Evolutionary conservation across 1,140 invertebrate genomes (phyloP).

Genomic region (Homarus americanus): DNA sequence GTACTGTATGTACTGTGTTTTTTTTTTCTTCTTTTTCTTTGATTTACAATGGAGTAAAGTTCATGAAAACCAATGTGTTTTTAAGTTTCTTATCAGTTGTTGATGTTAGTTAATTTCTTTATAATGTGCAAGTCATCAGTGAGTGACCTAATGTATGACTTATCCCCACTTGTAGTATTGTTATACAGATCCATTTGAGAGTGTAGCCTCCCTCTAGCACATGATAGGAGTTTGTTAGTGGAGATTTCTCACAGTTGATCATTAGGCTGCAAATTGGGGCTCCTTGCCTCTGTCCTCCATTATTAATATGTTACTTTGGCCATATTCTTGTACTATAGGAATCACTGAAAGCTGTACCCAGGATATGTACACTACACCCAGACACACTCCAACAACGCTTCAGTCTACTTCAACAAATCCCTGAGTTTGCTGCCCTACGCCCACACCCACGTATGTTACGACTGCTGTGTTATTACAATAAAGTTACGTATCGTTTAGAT

Average conservation of each 20-base stretch:
- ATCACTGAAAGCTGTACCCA: background rate
- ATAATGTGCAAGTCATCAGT: too few species aligned
- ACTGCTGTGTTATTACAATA: conserved; percentile 18
- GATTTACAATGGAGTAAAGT: too few species aligned
- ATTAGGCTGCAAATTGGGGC: too few species aligned
- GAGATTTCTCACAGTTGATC: background rate
- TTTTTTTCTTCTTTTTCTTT: background rate
- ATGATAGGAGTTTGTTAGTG: background rate
- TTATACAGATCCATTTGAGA: background rate
- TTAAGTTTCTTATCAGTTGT: too few species aligned
- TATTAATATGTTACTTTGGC: background rate
- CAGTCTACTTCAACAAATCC: background rate
- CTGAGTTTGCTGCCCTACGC: conserved; percentile 23
- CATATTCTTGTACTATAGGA: background rate
- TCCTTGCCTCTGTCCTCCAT: too few species aligned
- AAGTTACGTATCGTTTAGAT: conserved; percentile 14
- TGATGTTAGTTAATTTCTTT: too few species aligned
- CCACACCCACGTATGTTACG: conserved; percentile 44
- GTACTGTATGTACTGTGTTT: too few species aligned
- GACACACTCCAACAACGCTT: conserved; percentile 42
- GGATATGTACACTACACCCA: conserved; percentile 24
- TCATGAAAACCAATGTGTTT: too few species aligned
- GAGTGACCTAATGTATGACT: too few species aligned
- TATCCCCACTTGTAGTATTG: background rate
- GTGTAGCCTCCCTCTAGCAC: background rate